Percentiles rank a stretch among this genome's conserved stretches.
Evolutionary conservation across 1,140 invertebrate species (phyloP).

Genomic region (Akabosia matsudoensis): DNA sequence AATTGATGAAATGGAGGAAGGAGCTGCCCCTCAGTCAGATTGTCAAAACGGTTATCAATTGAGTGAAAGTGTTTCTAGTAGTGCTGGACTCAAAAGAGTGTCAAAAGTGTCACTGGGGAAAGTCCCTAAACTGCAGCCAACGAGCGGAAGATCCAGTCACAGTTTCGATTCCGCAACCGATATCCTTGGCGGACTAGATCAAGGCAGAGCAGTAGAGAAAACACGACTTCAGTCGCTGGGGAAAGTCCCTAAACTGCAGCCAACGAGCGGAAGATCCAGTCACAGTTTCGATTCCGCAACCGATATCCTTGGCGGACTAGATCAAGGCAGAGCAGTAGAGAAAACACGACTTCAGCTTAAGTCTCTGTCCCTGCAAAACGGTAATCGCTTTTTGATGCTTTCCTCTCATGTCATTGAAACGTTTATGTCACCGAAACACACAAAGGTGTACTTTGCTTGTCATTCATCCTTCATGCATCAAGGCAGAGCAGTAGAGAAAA

Average conservation of each 20-base stretch:
- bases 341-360: slow-evolving; percentile 12
- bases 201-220: background rate
- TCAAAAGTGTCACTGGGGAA: slow-evolving; percentile 12
- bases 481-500: background rate
- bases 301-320: slow-evolving; percentile 1
- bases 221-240: slow-evolving; percentile 4
- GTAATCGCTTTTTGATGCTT: too few relatives aligned
- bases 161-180: slow-evolving; percentile 17
- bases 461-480: too few relatives aligned
- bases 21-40: background rate
- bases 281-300: slow-evolving; percentile 17
- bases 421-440: too few relatives aligned
- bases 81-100: background rate
- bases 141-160: background rate
- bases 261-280: background rate
- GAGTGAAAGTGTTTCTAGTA: background rate
- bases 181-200: slow-evolving; percentile 1
- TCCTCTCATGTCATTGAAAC: too few relatives aligned
- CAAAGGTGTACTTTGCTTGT: too few relatives aligned
- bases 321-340: background rate
- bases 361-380: slow-evolving; percentile 12
- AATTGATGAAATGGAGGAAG: slow-evolving; percentile 35
- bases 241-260: slow-evolving; percentile 1
- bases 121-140: background rate
- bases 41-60: background rate